Base-by-base conservation (phyloP, 2,888 invertebrate species). In the Dolomedes plantarius region DNA sequence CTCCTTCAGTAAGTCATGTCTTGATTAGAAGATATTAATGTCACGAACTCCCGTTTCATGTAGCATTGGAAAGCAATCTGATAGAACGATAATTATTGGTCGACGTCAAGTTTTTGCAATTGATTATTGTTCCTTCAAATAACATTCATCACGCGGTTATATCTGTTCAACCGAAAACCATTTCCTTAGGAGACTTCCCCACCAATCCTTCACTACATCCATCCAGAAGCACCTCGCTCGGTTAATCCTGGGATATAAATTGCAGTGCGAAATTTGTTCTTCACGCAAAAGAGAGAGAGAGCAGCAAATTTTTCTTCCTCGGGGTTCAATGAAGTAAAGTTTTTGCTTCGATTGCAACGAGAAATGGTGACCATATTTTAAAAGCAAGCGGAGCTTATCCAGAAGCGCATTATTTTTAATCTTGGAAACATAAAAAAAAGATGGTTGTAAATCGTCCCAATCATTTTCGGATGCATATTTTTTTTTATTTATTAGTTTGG, bases 241-340 rank as follows among this genome's bases (percentile, higher is more conserved):
- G 31, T 65, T 80, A 80, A 80, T 80, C 80, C 80, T 29, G 5
- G 23, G 46, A 41, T 64, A 80, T 73, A 73, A 80, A 73, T 73
- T 67, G 65, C 65, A n/a, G 32, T 7, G 19, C 27, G 29, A 65
- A 65, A 29, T 65, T 65, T 65, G 50, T 36, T 36, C 36, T 36
- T 27, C 31, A n/a, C 68, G n/a, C 39, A 36, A 74, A 74, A 64
- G 46, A 46, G 31, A 65, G 6, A 9, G 9, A 36, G 23, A 50
- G 64, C 64, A 28, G 28, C 2, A 28, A 64, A 27, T 67, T 67
- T 28, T 31, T 67, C 28, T 31, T 31, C 31, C 31, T 16, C 31
- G 28, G 62, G 23, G 28, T 62, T 62, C 62, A 62, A 62, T 62
- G 29, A 67, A 67, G 31, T 31, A 67, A 28, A 31, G 39, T 64